A percentile compares a stretch with the other conserved stretches of the same genome.
Evolutionary conservation across 2,888 invertebrate species (phyloP).

Genomic region (Phrixothrix hirtus): DNA sequence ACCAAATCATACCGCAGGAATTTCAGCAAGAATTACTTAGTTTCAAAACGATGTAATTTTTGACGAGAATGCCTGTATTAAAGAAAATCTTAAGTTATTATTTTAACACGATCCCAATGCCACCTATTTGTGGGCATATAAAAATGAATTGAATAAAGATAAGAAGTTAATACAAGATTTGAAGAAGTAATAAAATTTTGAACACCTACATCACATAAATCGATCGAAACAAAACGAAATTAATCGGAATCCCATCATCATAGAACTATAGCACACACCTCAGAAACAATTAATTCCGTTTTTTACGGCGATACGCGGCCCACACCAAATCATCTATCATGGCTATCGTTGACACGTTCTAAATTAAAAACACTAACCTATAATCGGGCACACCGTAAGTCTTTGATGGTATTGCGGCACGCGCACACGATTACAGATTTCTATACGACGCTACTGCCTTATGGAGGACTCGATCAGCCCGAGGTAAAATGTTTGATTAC

Average conservation of each 20-base stretch:
- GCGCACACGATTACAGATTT: background rate
- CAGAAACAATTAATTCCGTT: conserved; percentile 56
- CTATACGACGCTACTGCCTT: conserved; percentile 13
- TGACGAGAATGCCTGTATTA: too few relatives aligned
- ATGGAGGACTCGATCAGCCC: conserved; percentile 25
- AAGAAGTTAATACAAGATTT: background rate
- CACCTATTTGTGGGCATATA: too few relatives aligned
- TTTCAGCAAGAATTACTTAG: too few relatives aligned
- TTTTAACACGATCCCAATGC: too few relatives aligned
- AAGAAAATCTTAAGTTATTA: too few relatives aligned
- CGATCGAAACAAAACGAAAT: conserved; percentile 53
- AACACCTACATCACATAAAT: conserved; percentile 54
- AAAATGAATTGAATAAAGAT: too few relatives aligned
- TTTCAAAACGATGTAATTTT: too few relatives aligned
- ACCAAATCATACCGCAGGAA: too few relatives aligned
- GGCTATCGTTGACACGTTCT: conserved; percentile 57
- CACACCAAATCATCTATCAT: conserved; percentile 58
- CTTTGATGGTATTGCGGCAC: conserved; percentile 18
- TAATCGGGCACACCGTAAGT: conserved; percentile 26
- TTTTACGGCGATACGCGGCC: conserved; percentile 53
- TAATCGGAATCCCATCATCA: conserved; percentile 52
- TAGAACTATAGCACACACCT: conserved; percentile 51
- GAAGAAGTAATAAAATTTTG: background rate
- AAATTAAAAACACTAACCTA: conserved; percentile 58
- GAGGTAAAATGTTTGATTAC: conserved; percentile 37